Conservation (phyloP, 2,888 invertebrate genomes). For the Arrhopalites spinosus region DNA sequence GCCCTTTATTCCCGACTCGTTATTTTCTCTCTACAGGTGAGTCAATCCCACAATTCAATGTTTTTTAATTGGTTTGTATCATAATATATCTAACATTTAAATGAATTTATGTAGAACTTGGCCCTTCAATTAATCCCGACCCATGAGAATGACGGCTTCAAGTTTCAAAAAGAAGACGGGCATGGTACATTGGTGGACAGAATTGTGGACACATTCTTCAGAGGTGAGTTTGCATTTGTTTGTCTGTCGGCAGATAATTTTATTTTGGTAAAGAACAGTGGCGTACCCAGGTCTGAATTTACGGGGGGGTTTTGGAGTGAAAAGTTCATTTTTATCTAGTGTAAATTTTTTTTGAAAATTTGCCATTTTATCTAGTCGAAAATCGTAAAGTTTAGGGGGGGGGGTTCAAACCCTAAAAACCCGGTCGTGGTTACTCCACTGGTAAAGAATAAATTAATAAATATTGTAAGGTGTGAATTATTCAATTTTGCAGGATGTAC, state of each 20-base stretch:
- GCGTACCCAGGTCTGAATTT: no score
- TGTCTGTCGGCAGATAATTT: no score
- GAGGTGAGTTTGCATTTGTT: slow-evolving; percentile 37
- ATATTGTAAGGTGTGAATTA: not conserved
- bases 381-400: no score
- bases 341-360: no score
- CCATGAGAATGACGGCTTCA: slow-evolving; percentile 53
- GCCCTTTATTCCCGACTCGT: slow-evolving; percentile 3
- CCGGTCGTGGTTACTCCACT: no score
- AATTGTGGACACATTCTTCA: slow-evolving; percentile 38
- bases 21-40: not conserved
- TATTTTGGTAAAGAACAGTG: no score
- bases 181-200: slow-evolving; percentile 41
- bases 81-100: not conserved
- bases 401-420: no score
- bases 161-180: slow-evolving; percentile 42
- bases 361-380: no score
- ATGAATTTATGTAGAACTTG: slow-evolving; percentile 17
- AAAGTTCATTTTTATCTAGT: no score
- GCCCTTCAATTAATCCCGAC: slow-evolving; percentile 12
- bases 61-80: not conserved
- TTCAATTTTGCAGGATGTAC: slow-evolving; percentile 68
- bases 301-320: no score
- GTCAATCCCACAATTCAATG: not conserved
- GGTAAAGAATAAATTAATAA: not conserved